Percentiles rank a stretch among this genome's conserved stretches.
Conservation (phyloP, 2,888 invertebrate genomes). For the Calameuta filiformis region DNA sequence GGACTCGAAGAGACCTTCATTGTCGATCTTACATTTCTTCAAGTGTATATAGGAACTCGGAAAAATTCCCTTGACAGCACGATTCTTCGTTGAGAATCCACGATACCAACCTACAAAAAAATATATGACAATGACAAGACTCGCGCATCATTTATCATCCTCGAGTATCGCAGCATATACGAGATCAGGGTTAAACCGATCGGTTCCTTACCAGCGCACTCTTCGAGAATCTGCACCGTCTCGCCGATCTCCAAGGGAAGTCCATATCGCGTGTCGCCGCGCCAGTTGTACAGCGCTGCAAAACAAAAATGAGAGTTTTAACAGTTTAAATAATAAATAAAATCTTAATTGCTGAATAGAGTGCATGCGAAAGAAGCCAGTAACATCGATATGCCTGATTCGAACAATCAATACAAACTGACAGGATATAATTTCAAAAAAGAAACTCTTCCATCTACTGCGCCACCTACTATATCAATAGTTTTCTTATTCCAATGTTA, state of each 20-base stretch:
- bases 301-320: slow-evolving; percentile 57
- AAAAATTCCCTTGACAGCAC: slow-evolving; percentile 78
- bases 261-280: slow-evolving; percentile 83
- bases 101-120: slow-evolving; percentile 81
- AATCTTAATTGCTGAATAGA: not conserved
- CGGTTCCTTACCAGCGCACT: slow-evolving; percentile 77
- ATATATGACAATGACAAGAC: not conserved
- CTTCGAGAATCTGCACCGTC: slow-evolving; percentile 91
- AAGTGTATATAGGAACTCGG: slow-evolving; percentile 84
- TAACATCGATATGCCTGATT: not conserved
- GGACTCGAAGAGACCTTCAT: slow-evolving; percentile 80
- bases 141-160: not conserved
- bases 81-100: slow-evolving; percentile 84
- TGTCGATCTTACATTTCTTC: slow-evolving; percentile 83
- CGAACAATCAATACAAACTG: not conserved
- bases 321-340: slow-evolving; percentile 53
- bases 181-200: not conserved
- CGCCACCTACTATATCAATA: not conserved
- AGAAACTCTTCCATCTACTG: not conserved
- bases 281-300: slow-evolving; percentile 92
- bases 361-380: not conserved
- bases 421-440: not conserved
- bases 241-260: slow-evolving; percentile 91
- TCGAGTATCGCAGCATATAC: not conserved
- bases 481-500: not conserved